Conservation (phyloP, 2,797 vertebrate genomes). For the Siniperca undulata region DNA sequence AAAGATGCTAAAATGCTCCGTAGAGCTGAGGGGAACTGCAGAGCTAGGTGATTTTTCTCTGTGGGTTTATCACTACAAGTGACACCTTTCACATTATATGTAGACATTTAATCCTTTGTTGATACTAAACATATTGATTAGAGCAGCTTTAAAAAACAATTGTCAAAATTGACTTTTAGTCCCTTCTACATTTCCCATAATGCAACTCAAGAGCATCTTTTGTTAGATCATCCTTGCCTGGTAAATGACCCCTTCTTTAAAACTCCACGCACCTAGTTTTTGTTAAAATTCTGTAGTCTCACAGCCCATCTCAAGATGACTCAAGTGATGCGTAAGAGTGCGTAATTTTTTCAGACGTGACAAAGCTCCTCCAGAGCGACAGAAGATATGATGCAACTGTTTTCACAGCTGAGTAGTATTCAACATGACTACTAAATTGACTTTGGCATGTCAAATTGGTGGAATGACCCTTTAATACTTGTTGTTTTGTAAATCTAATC, state of each 20-base stretch:
- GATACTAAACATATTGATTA: slow-evolving; percentile 4
- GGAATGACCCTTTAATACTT: slow-evolving; percentile 10
- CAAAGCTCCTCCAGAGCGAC: not conserved
- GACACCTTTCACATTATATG: not conserved
- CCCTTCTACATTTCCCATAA: not conserved
- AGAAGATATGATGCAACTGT: slow-evolving; percentile 3
- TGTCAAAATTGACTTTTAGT: not conserved
- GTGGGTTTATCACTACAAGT: not conserved
- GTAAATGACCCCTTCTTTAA: not conserved
- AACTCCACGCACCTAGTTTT: not conserved
- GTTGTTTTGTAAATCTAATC: slow-evolving; percentile 4
- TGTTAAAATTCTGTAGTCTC: not conserved
- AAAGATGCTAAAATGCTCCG: too few species aligned
- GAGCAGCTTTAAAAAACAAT: slow-evolving; percentile 1
- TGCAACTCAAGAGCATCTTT: not conserved
- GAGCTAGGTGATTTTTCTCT: not conserved
- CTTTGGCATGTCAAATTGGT: not conserved
- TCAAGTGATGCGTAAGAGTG: too few species aligned
- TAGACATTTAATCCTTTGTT: not conserved
- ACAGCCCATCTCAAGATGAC: not conserved
- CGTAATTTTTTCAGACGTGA: not conserved
- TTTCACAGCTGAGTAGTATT: not conserved
- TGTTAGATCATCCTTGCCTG: not conserved
- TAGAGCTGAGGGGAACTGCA: not conserved
- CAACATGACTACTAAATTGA: too few species aligned